Evolutionary conservation across 1,140 invertebrate species (phyloP).

Genomic region (Vanessa atalanta): DNA sequence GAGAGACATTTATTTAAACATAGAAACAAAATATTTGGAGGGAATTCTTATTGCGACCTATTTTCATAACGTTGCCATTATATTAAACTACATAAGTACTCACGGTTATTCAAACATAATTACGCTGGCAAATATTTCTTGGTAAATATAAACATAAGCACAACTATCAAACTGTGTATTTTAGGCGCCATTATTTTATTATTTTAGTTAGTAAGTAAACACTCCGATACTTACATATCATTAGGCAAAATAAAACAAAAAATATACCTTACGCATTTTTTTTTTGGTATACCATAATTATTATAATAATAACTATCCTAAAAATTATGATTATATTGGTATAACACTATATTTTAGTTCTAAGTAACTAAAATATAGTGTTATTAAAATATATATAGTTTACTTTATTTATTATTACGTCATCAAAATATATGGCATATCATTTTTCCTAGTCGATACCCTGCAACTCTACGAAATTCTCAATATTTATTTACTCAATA

Average conservation of each 20-base stretch:
- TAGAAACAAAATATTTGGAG: background rate
- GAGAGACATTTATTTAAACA: background rate
- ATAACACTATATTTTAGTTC: too few species aligned
- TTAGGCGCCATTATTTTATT: background rate
- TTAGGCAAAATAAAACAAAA: background rate
- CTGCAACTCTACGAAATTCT: too few species aligned
- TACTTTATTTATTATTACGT: too few species aligned
- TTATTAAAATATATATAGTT: too few species aligned
- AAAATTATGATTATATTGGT: too few species aligned
- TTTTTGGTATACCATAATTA: too few species aligned
- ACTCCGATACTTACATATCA: background rate
- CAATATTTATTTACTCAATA: too few species aligned
- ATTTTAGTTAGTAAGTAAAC: background rate
- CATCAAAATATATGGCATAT: too few species aligned
- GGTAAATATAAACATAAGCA: conserved; percentile 2
- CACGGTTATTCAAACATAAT: conserved; percentile 7
- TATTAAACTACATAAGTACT: background rate
- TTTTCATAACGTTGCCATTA: background rate
- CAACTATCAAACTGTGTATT: conserved; percentile 3
- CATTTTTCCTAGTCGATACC: too few species aligned
- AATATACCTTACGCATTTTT: background rate
- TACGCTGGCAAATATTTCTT: background rate
- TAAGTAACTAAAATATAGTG: too few species aligned
- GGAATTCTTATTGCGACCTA: background rate
- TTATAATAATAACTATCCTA: too few species aligned